Evolutionary conservation across 2,888 invertebrate species (phyloP).

Genomic region (Lottia gigantea): DNA sequence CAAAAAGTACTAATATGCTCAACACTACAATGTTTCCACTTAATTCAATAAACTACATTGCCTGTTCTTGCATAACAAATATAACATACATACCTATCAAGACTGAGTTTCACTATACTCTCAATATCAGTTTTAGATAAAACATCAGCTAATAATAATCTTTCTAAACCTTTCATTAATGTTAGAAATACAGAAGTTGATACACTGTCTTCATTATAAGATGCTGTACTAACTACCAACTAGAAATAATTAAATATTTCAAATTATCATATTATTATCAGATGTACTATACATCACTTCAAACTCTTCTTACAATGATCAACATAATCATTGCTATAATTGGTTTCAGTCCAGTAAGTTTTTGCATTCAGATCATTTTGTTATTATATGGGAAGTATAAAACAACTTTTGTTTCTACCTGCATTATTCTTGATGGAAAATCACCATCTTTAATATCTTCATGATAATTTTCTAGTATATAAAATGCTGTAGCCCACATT

Average conservation of each 20-base stretch:
- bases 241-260: constrained; percentile 28
- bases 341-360: too few relatives aligned
- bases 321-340: too few relatives aligned
- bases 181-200: constrained; percentile 61
- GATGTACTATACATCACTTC: too few relatives aligned
- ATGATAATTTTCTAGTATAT: constrained; percentile 75
- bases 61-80: not conserved
- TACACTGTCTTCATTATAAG: constrained; percentile 60
- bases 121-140: constrained; percentile 57
- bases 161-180: constrained; percentile 76
- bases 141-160: constrained; percentile 73
- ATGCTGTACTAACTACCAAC: constrained; percentile 59
- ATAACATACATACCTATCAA: constrained; percentile 58
- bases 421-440: constrained; percentile 65
- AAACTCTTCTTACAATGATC: too few relatives aligned
- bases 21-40: not conserved
- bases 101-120: constrained; percentile 63
- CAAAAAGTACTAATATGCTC: not conserved
- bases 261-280: too few relatives aligned
- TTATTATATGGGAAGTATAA: too few relatives aligned
- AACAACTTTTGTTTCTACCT: constrained; percentile 49
- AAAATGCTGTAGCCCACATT: constrained; percentile 82
- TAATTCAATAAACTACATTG: not conserved
- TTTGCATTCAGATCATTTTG: too few relatives aligned
- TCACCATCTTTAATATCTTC: constrained; percentile 75